phyloP scores from a whole-genome alignment of 2,113 vertebrate species.

The Enhydra lutris region DNA sequence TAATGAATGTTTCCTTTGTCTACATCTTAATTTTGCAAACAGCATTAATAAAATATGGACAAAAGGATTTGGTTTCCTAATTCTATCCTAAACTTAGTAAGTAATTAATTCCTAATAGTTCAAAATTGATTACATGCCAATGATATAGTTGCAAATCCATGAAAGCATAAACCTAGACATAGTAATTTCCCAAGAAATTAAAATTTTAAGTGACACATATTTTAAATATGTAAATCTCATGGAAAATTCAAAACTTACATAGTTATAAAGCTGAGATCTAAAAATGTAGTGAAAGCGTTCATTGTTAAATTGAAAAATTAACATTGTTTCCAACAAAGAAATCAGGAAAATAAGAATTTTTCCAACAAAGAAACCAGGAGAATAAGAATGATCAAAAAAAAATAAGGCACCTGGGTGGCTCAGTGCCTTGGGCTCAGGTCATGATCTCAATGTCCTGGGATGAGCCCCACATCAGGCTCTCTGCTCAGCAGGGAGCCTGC shows the following conservation, averaged over 20 bases:
- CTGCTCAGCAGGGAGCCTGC: no score
- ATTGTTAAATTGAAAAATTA: background rate
- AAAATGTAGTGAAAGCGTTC: background rate
- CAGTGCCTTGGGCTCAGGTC: no score
- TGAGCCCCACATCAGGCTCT: no score
- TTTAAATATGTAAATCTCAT: background rate
- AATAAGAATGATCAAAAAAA: no score
- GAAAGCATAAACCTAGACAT: background rate
- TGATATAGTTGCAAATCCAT: background rate
- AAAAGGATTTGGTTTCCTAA: background rate
- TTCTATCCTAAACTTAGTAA: background rate
- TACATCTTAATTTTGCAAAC: background rate
- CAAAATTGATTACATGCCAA: background rate
- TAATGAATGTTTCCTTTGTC: background rate
- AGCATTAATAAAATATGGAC: background rate
- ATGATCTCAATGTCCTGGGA: no score
- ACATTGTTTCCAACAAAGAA: background rate
- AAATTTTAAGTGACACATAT: background rate
- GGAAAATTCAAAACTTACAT: background rate
- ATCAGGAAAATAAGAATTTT: background rate
- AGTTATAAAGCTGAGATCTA: background rate
- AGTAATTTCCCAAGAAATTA: background rate
- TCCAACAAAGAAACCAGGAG: no score
- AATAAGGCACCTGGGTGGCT: no score
- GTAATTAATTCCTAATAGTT: background rate